These are phyloP conservation scores for Carollia perspicillata DNA, from an alignment of 2,113 vertebrate genomes.

Conservation along the genomic window DNA sequence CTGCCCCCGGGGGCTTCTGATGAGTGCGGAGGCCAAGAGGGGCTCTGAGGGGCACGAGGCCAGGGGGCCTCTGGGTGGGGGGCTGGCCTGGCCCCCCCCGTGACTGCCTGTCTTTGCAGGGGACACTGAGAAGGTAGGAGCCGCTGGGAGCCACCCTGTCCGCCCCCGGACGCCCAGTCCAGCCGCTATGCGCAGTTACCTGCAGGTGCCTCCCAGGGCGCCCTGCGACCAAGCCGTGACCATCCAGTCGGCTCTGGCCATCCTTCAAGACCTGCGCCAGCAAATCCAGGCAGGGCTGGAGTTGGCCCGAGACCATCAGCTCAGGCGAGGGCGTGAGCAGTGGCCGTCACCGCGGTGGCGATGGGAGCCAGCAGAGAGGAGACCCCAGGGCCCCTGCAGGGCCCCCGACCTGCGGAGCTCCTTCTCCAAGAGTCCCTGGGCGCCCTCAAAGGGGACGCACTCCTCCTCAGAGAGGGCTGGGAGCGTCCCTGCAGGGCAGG, in stretches of 20 bases:
- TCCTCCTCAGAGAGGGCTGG: neutral
- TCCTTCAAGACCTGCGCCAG: slow-evolving; percentile 40
- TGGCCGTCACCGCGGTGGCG: rapidly evolving
- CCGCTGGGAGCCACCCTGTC: rapidly evolving
- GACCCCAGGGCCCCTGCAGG: neutral
- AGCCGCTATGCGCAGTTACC: rapidly evolving
- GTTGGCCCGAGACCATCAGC: neutral
- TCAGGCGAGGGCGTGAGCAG: rapidly evolving
- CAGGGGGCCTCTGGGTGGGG: neutral
- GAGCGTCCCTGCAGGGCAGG: rapidly evolving
- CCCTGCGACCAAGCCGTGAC: rapidly evolving
- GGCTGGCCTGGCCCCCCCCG: rapidly evolving
- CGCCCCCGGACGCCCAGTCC: neutral
- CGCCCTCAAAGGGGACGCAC: rapidly evolving
- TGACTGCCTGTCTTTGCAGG: slow-evolving; percentile 30
- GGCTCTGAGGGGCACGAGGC: rapidly evolving
- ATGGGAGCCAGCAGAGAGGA: neutral
- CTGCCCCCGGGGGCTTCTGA: neutral
- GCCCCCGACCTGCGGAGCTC: rapidly evolving
- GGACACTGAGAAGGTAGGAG: neutral
- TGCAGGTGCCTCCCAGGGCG: rapidly evolving
- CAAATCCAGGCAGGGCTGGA: slow-evolving; percentile 56
- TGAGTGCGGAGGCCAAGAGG: neutral
- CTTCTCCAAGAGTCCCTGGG: neutral
- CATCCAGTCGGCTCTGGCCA: neutral